Evolutionary conservation across 2,797 vertebrate species (phyloP), one percentile per base, ranked within the genome.

Genomic region (Chelidonichthys spinosus): DNA sequence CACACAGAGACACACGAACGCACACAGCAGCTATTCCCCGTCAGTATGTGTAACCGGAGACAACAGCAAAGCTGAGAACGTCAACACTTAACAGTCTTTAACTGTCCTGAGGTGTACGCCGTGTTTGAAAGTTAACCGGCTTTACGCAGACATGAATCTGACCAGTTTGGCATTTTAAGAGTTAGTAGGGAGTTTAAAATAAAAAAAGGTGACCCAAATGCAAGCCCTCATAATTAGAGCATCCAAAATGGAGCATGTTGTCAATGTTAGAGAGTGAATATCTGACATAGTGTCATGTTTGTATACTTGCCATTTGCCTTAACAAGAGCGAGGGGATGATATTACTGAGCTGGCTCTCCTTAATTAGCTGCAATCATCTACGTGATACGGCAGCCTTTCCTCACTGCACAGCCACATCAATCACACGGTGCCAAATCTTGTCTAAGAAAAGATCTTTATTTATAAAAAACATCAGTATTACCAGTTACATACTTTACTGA

Each of bases 361-460:
- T 89, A 85, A 88, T 90, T 89, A 90, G 85, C 78, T 11, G 1
- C 33, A 78, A 89, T 85, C 70, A 81, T 84, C 74, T 60, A 72
- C 66, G 54, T 4, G 74, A 74, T 44, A 47, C 39, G 11, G 47
- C n/a, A 10, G 47, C 15, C 52, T 13, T 53, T 69, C 52, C 15
- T 40, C 66, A 10, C 6, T 62, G 54, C 44, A 59, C 61, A 52
- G 39, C 13, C 53, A 84, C 64, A 79, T 63, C 63, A 83, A 85
- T 80, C 70, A 89, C 85, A 75, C 3, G 0, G 2, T 8, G 6
- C 78, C 55, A 79, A 70, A 81, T 74, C 81, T 86, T 37, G 84
- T 93, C 92, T 92, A 92, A 84, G 92, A 94, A 95, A 94, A 92
- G 87, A 90, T 93, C 90, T 94, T 93, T 94, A 90, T 95, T 95